A percentile compares a stretch with the other conserved stretches of the same genome.
Conservation (phyloP, 2,113 vertebrate genomes). For the Macquaria australasica region DNA sequence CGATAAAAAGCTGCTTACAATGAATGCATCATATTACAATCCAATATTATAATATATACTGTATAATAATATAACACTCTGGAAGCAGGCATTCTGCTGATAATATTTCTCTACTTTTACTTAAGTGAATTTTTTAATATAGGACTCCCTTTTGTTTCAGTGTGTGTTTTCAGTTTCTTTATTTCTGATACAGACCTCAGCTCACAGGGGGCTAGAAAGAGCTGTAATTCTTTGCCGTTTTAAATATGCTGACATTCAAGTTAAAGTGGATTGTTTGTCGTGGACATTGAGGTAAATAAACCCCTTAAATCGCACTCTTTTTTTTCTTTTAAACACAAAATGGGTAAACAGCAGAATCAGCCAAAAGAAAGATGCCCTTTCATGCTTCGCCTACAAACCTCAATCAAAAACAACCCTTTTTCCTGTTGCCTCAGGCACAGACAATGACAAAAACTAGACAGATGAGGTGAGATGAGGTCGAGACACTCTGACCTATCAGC, state of each 20-base stretch:
- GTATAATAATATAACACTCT: neutral
- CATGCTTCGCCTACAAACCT: neutral
- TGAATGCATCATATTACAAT: neutral
- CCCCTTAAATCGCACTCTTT: neutral
- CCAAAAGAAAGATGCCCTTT: neutral
- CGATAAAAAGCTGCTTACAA: neutral
- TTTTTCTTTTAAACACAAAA: neutral
- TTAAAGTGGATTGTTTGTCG: neutral
- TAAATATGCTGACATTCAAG: neutral
- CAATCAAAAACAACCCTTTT: neutral
- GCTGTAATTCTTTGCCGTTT: neutral
- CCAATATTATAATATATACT: neutral
- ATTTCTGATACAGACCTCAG: neutral
- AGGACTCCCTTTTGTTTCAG: too few relatives aligned
- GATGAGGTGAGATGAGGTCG: neutral
- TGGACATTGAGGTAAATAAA: neutral
- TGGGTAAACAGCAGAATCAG: neutral
- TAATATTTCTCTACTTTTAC: too few relatives aligned
- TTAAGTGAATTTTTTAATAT: too few relatives aligned
- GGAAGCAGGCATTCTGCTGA: neutral
- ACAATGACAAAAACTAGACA: neutral
- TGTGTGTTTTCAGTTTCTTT: neutral
- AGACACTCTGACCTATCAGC: constrained; percentile 18
- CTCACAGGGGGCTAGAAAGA: neutral
- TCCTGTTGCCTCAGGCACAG: neutral